These are phyloP conservation scores for Leistus spinibarbis DNA, from an alignment of 2,888 invertebrate species.

Conservation along the genomic window DNA sequence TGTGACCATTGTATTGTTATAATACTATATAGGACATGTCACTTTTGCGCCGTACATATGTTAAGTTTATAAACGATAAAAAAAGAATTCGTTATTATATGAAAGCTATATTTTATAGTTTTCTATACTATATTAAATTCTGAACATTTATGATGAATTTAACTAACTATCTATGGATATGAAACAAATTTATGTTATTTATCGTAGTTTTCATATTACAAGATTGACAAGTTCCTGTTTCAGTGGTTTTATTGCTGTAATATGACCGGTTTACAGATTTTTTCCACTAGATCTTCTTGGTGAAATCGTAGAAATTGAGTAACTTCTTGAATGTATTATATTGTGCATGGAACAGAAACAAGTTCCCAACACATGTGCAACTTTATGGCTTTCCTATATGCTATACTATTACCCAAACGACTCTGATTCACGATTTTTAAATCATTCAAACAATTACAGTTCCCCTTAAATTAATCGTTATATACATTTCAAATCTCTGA, in stretches of 20 bases:
- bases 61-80: too few species aligned
- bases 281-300: slow-evolving; percentile 21
- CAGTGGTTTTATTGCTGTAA: slow-evolving; percentile 21
- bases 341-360: slow-evolving; percentile 16
- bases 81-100: not conserved
- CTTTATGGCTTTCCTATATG: not conserved
- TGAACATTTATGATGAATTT: not conserved
- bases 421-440: too few species aligned
- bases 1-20: too few species aligned
- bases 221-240: slow-evolving; percentile 23
- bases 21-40: too few species aligned
- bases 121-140: not conserved
- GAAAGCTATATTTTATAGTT: not conserved
- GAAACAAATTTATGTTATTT: not conserved
- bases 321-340: slow-evolving; percentile 23
- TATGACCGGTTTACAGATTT: slow-evolving; percentile 22
- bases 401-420: too few species aligned
- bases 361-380: not conserved
- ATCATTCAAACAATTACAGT: too few species aligned
- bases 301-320: slow-evolving; percentile 37
- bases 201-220: not conserved
- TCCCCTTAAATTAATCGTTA: too few species aligned
- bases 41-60: too few species aligned
- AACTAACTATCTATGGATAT: not conserved
- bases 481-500: too few species aligned